Evolutionary conservation across 2,113 vertebrate species (phyloP), one percentile per base, ranked within the genome.

Genomic region (Grallaria varia): DNA sequence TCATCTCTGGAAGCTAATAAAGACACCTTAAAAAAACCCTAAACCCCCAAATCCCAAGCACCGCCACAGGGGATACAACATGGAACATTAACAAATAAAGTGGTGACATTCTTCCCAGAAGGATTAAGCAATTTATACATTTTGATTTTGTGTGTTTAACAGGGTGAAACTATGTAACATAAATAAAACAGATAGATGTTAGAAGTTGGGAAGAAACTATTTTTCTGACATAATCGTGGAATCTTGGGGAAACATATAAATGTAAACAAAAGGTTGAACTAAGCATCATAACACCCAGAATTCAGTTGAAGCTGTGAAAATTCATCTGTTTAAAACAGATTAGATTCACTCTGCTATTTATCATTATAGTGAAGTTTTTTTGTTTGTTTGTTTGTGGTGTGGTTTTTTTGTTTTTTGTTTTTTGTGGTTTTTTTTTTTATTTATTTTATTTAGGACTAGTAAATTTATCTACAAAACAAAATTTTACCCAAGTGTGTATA

Each of bases 1-100:
- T 39, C 47, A 60, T 12, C 7, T 35, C 16, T 47, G 15, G 21
- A 67, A 81, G 23, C 39, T 63, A 72, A 80, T 27, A 68, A 58
- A 13, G 4, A 24, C 1, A 12, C 8, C 13, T 80, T 24, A 71
- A 55, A 44, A 44, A 7, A 45, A 6, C 0, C 2, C 6, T 5
- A 5, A 47, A 78, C 2, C 8, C 8, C 22, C 11, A 74, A 39
- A 28, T 13, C 27, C 4, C 33, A 52, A 80, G 10, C 11, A 42
- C 5, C 4, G 18, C 18, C 12, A 44, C 23, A 86, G 52, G 3
- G 10, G 30, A 20, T 53, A 58, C 12, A 52, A 53, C 40, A 78
- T 10, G n/a, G 68, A 89, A 78, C 13, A 49, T 39, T 50, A 63
- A 63, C 30, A 72, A 59, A 71, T 39, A 44, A 28, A 90, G 25